A percentile compares a stretch with the other conserved stretches of the same genome.
Conservation (phyloP, 1,140 invertebrate species). For the Formica exsecta region DNA sequence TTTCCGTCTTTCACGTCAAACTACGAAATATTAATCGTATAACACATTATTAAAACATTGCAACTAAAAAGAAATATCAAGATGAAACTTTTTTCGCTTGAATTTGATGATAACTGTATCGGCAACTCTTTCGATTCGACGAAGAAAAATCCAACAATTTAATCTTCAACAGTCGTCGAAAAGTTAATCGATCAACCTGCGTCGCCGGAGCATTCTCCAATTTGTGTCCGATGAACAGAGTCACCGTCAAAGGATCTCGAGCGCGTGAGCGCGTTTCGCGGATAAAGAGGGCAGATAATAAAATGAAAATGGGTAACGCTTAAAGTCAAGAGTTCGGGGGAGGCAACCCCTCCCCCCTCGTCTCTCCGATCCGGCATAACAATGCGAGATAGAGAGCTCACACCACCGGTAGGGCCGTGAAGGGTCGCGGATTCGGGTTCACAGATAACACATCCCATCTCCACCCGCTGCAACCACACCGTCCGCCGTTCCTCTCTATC, state of each 20-base stretch:
- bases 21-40: background rate
- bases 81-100: background rate
- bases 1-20: background rate
- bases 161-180: constrained; percentile 9
- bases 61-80: background rate
- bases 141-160: constrained; percentile 12
- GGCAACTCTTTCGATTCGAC: background rate
- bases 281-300: constrained; percentile 83
- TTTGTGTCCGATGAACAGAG: background rate
- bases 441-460: constrained; percentile 79
- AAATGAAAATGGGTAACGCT: constrained; percentile 83
- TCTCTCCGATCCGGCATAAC: constrained; percentile 75
- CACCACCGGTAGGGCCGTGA: constrained; percentile 67
- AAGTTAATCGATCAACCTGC: constrained; percentile 12
- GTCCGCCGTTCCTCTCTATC: constrained; percentile 1
- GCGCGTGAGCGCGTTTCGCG: constrained; percentile 33
- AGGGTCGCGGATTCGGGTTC: constrained; percentile 75
- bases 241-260: background rate
- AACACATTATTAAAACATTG: constrained; percentile 1
- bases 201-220: background rate
- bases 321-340: constrained; percentile 79
- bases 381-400: constrained; percentile 80
- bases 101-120: background rate
- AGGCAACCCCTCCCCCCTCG: constrained; percentile 69
- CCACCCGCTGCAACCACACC: constrained; percentile 62